Evolutionary conservation across 2,113 vertebrate species (phyloP).

Genomic region (Mobula birostris): DNA sequence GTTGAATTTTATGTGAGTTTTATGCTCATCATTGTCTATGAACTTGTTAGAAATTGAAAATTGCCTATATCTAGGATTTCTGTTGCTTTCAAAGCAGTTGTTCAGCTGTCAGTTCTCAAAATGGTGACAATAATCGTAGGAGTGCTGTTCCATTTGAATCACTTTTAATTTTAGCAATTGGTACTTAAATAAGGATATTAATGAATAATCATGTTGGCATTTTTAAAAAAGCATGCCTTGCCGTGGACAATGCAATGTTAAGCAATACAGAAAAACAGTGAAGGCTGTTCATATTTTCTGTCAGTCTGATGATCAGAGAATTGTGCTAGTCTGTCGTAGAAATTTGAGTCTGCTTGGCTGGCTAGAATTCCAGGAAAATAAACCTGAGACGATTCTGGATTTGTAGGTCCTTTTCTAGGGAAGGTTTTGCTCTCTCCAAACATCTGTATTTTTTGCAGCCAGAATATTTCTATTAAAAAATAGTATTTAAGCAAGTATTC

Average conservation of each 20-base stretch:
- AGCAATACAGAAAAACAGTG: background rate
- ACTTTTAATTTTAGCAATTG: background rate
- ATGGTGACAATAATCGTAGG: background rate
- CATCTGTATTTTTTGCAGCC: background rate
- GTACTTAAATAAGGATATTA: background rate
- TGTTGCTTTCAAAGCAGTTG: background rate
- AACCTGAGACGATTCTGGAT: background rate
- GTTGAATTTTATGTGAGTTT: background rate
- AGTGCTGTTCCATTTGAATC: background rate
- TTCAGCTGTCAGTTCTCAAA: background rate
- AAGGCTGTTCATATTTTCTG: background rate
- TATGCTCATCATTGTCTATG: background rate
- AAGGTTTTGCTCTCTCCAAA: conserved; percentile 21
- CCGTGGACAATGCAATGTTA: background rate
- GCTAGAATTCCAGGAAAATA: conserved; percentile 23
- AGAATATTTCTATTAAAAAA: conserved; percentile 15
- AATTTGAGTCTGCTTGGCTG: background rate
- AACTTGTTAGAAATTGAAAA: background rate
- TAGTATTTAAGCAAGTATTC: background rate
- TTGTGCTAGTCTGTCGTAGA: background rate
- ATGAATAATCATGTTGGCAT: background rate
- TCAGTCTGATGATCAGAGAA: background rate
- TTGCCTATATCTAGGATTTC: background rate
- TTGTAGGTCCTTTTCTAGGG: background rate
- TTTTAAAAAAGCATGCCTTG: background rate